phyloP scores from a whole-genome alignment of 2,113 vertebrate genomes.

The Gasterosteus aculeatus region DNA sequence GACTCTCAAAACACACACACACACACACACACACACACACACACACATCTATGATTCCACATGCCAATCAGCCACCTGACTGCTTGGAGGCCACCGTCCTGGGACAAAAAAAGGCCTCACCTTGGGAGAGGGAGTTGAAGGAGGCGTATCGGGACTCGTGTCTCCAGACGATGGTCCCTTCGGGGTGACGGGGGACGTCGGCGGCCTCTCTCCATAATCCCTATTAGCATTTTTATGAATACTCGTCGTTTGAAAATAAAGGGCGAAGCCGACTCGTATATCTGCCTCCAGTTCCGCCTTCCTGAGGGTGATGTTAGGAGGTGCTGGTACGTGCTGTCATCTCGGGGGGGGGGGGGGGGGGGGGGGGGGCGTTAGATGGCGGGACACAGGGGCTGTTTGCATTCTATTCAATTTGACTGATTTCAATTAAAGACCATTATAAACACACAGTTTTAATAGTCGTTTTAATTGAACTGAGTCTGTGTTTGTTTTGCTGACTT shows the following conservation, averaged over 20 bases:
- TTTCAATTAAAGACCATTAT: too few species aligned
- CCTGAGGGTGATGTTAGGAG: not conserved
- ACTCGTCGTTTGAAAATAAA: constrained; percentile 31
- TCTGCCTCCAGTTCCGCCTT: constrained; percentile 17
- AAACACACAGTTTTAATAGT: not conserved
- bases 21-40: constrained; percentile 5
- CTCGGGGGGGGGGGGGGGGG: too few species aligned
- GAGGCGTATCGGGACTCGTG: constrained; percentile 55
- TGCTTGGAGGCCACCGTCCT: constrained; percentile 15
- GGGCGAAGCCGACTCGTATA: constrained; percentile 31
- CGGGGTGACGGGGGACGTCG: constrained; percentile 28
- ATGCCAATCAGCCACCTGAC: constrained; percentile 57
- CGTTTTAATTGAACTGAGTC: not conserved
- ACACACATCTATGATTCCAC: constrained; percentile 47
- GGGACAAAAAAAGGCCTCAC: constrained; percentile 30
- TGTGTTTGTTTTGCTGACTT: not conserved
- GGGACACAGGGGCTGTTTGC: not conserved
- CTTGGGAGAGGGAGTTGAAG: constrained; percentile 6
- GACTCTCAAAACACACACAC: constrained; percentile 21
- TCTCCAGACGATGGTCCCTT: constrained; percentile 57
- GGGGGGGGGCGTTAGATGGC: not conserved
- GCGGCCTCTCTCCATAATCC: constrained; percentile 45
- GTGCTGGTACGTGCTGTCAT: too few species aligned
- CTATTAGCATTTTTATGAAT: constrained; percentile 75
- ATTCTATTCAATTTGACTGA: not conserved